A percentile compares a stretch with the other conserved stretches of the same genome.
phyloP scores from a whole-genome alignment of 2,888 invertebrate species.

The Linnaemya vulpina region DNA sequence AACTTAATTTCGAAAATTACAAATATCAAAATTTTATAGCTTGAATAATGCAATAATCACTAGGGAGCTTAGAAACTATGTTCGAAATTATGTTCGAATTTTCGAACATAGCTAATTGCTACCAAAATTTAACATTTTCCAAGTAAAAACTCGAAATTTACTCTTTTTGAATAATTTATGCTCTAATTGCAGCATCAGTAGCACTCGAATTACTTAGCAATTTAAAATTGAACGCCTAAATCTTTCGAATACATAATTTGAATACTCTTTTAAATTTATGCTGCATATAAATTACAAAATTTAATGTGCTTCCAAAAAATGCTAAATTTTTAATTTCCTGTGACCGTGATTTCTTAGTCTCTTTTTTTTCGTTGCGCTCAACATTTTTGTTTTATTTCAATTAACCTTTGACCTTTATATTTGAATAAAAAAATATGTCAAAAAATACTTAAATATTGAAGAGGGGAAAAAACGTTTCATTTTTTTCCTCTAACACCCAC shows the following conservation, averaged over 20 bases:
- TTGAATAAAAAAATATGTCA: conserved; percentile 30
- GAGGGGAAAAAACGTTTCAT: conserved; percentile 9
- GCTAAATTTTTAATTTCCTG: background rate
- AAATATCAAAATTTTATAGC: background rate
- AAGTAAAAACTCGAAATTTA: too few relatives aligned
- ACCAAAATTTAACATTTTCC: too few relatives aligned
- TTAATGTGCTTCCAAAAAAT: too few relatives aligned
- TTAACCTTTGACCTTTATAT: conserved; percentile 55
- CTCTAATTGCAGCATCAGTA: too few relatives aligned
- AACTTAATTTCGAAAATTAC: too few relatives aligned
- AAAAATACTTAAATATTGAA: conserved; percentile 32
- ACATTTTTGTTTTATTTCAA: background rate
- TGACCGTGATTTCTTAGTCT: background rate
- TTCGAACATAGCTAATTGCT: too few relatives aligned
- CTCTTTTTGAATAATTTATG: too few relatives aligned
- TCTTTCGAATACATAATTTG: too few relatives aligned
- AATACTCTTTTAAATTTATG: too few relatives aligned
- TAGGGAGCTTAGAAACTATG: background rate
- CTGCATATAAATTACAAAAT: too few relatives aligned
- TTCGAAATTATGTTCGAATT: conserved; percentile 1
- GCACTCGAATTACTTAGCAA: too few relatives aligned
- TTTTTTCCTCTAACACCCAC: conserved; percentile 54
- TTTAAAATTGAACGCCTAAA: too few relatives aligned
- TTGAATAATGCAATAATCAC: background rate
- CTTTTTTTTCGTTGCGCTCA: background rate